phyloP scores from a whole-genome alignment of 2,113 vertebrate genomes.

The Sinosuthora webbiana region DNA sequence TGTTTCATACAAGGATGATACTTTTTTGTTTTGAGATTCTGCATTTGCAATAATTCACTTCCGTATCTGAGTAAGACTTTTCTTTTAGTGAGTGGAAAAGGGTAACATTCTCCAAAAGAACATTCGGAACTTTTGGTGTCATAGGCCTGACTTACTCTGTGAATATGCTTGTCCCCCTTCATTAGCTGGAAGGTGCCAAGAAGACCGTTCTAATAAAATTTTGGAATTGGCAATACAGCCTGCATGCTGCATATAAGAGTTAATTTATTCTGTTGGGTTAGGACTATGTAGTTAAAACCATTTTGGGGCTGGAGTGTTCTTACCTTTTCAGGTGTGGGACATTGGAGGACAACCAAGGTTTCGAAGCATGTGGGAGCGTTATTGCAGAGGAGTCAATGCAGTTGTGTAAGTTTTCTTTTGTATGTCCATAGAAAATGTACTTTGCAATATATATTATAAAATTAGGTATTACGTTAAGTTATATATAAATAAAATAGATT shows the following conservation, averaged over 20 bases:
- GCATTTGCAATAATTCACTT: not conserved
- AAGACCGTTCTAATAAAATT: not conserved
- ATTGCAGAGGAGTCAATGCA: constrained; percentile 76
- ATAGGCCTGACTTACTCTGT: not conserved
- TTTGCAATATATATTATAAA: not conserved
- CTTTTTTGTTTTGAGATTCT: not conserved
- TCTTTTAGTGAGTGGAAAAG: not conserved
- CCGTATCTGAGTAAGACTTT: not conserved
- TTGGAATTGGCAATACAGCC: not conserved
- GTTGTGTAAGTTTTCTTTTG: constrained; percentile 71
- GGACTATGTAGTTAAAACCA: not conserved
- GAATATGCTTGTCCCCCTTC: not conserved
- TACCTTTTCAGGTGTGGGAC: constrained; percentile 67
- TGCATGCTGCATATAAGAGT: not conserved
- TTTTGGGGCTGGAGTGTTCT: not conserved
- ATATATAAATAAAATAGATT: not conserved
- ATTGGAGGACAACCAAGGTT: constrained; percentile 75
- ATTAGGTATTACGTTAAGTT: not conserved
- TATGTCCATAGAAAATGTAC: not conserved
- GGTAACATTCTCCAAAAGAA: not conserved
- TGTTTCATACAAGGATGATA: not conserved
- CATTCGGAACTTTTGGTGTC: not conserved
- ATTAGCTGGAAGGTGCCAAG: not conserved
- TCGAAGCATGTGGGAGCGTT: constrained; percentile 75
- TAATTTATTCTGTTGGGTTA: not conserved